phyloP scores from a whole-genome alignment of 2,888 invertebrate species.

The Nomada goodeniana region DNA sequence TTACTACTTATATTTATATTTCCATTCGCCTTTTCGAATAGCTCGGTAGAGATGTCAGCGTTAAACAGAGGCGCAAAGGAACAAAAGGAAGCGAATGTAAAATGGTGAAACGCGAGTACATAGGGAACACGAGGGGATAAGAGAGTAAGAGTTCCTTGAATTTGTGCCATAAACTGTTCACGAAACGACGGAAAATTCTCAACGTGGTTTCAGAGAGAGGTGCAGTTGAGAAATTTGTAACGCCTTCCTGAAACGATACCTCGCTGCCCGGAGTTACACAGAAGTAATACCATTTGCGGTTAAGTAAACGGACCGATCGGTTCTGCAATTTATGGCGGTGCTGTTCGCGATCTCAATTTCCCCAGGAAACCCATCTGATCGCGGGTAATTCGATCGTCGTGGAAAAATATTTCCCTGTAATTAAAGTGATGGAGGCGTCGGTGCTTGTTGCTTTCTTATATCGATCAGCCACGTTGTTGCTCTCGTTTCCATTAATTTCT shows the following conservation, averaged over 20 bases:
- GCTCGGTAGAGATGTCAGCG: background rate
- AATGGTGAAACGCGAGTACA: too few relatives aligned
- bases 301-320: slow-evolving; percentile 18
- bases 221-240: slow-evolving; percentile 4
- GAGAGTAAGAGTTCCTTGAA: background rate
- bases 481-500: slow-evolving; percentile 14
- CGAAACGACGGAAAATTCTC: slow-evolving; percentile 3
- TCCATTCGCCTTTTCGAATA: too few relatives aligned
- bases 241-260: background rate
- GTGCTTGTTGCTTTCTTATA: slow-evolving; percentile 6
- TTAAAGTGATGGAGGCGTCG: slow-evolving; percentile 1
- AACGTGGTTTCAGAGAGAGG: background rate
- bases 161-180: background rate
- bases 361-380: slow-evolving; percentile 18
- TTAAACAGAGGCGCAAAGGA: background rate
- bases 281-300: slow-evolving; percentile 12
- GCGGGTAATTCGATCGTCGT: slow-evolving; percentile 17
- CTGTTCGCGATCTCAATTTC: slow-evolving; percentile 23
- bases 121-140: background rate
- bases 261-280: background rate
- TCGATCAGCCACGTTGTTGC: slow-evolving; percentile 1
- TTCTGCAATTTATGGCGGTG: slow-evolving; percentile 10
- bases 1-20: background rate
- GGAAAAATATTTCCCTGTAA: slow-evolving; percentile 26
- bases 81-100: background rate